Evolutionary conservation across 2,113 vertebrate species (phyloP).

Genomic region (Pongo abelii): DNA sequence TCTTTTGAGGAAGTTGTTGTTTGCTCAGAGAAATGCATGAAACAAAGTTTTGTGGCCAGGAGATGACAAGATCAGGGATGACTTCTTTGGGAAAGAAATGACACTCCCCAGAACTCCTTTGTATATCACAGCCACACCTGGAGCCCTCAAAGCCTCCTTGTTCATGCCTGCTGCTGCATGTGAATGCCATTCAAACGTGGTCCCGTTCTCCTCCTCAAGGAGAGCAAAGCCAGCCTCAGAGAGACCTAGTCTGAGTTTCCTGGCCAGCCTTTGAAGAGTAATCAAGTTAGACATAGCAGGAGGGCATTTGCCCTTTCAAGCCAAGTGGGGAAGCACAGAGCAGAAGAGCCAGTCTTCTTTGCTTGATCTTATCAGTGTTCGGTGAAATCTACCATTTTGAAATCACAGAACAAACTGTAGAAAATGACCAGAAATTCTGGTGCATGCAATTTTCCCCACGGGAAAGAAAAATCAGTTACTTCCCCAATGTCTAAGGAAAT

Average conservation of each 20-base stretch:
- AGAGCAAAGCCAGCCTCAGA: background rate
- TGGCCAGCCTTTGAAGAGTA: background rate
- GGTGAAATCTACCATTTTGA: conserved; percentile 16
- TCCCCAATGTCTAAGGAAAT: conserved; percentile 62
- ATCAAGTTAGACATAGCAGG: background rate
- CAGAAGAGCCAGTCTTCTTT: background rate
- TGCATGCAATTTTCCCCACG: conserved; percentile 53
- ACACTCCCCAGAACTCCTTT: background rate
- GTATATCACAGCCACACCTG: background rate
- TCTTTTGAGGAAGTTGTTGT: conserved; percentile 57
- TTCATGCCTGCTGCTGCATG: background rate
- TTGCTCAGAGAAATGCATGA: background rate
- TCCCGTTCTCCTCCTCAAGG: background rate
- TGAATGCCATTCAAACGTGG: background rate
- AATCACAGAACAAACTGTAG: conserved; percentile 42
- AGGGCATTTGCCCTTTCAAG: background rate
- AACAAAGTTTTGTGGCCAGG: background rate
- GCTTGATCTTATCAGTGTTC: background rate
- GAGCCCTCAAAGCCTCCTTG: background rate
- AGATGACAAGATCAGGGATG: background rate
- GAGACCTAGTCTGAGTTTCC: background rate
- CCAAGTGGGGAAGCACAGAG: background rate
- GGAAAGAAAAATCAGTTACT: conserved; percentile 63
- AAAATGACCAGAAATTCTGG: conserved; percentile 63
- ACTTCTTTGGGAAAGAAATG: background rate